Evolutionary conservation across 2,113 vertebrate genomes (phyloP).

Genomic region (Acrocephalus arundinaceus): DNA sequence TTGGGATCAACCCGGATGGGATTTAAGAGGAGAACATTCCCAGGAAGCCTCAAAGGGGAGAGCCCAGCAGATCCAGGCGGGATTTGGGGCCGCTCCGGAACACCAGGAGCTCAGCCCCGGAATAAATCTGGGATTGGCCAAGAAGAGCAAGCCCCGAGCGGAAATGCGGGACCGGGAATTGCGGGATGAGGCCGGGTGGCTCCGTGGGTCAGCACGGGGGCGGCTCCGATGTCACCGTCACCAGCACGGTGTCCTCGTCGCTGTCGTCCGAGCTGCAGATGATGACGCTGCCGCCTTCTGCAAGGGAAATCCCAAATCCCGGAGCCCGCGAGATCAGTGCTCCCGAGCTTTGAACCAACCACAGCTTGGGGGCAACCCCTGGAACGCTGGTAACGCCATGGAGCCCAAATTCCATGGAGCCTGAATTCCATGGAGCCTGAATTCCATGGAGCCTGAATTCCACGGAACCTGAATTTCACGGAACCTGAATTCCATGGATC

Average conservation of each 20-base stretch:
- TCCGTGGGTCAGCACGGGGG: neutral
- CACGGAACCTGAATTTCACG: neutral
- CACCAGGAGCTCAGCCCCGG: neutral
- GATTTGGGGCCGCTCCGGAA: rapidly evolving
- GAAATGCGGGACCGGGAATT: neutral
- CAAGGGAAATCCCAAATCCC: neutral
- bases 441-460: neutral
- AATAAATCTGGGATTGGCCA: neutral
- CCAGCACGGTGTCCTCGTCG: constrained; percentile 39
- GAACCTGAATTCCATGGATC: neutral
- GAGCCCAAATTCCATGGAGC: neutral
- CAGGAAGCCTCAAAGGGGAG: neutral
- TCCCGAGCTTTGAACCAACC: rapidly evolving
- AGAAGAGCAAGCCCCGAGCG: rapidly evolving
- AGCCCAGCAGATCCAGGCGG: neutral
- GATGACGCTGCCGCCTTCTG: constrained; percentile 60
- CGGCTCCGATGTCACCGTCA: neutral
- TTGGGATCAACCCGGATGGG: rapidly evolving
- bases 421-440: no score
- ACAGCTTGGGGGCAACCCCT: no score
- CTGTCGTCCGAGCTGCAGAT: constrained; percentile 75
- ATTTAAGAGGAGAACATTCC: neutral
- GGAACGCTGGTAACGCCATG: rapidly evolving
- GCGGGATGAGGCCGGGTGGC: rapidly evolving
- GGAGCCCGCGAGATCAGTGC: rapidly evolving